Evolutionary conservation across 1,140 invertebrate species (phyloP).

Genomic region (Drosophila erecta): DNA sequence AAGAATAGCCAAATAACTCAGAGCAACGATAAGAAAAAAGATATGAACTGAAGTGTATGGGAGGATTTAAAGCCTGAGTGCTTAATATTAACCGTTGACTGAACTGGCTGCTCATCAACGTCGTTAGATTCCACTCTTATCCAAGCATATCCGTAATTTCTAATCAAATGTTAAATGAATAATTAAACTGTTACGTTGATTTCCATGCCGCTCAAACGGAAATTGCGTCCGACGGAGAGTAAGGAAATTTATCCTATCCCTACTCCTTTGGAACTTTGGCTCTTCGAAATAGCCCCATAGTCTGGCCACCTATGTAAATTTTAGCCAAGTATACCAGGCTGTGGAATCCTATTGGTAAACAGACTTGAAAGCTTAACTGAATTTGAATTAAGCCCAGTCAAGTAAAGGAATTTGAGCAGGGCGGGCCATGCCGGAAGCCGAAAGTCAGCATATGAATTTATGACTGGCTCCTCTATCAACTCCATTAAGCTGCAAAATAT

Average conservation of each 20-base stretch:
- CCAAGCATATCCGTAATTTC: constrained; percentile 38
- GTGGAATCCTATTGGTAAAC: constrained; percentile 12
- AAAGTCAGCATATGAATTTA: constrained; percentile 3
- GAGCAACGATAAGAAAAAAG: no score
- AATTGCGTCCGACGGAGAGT: constrained; percentile 9
- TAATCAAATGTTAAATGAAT: constrained; percentile 52
- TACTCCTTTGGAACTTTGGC: neutral
- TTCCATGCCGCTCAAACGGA: constrained; percentile 16
- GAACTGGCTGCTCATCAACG: constrained; percentile 24
- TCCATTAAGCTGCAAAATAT: constrained; percentile 3
- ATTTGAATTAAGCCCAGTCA: constrained; percentile 21
- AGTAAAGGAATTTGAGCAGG: neutral
- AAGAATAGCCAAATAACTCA: no score
- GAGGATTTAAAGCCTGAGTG: constrained; percentile 21
- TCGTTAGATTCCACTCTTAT: constrained; percentile 21
- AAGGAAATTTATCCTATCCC: neutral
- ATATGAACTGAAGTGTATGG: neutral
- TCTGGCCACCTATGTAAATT: constrained; percentile 12
- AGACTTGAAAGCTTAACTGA: constrained; percentile 16
- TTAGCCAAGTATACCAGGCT: neutral
- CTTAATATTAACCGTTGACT: constrained; percentile 51
- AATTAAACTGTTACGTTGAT: constrained; percentile 41
- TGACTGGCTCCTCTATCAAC: neutral
- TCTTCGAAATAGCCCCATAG: neutral
- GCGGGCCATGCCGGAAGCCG: neutral